Percentiles rank a stretch among this genome's conserved stretches.
phyloP scores from a whole-genome alignment of 2,888 invertebrate genomes.

The Dynastes grantii region DNA sequence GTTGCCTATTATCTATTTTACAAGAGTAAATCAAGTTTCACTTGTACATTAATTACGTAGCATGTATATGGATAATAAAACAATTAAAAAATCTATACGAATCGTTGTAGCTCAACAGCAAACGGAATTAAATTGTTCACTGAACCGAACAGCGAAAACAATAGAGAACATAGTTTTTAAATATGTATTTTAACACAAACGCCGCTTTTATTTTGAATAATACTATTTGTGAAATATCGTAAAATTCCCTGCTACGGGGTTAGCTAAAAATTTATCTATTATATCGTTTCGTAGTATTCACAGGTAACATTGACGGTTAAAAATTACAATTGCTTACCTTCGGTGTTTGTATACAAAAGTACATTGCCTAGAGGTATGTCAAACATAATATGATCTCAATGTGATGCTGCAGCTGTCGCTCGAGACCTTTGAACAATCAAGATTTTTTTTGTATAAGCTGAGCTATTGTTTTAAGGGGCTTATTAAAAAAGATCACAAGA shows the following conservation, averaged over 20 bases:
- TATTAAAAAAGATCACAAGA: too few relatives aligned
- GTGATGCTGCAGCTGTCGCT: conserved; percentile 9
- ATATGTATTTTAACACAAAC: not conserved
- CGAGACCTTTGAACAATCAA: not conserved
- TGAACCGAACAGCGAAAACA: not conserved
- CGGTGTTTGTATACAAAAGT: not conserved
- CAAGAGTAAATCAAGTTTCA: not conserved
- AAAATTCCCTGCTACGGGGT: not conserved
- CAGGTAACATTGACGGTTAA: conserved; percentile 9
- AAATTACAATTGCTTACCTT: conserved; percentile 1
- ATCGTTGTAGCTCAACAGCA: not conserved
- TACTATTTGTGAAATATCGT: not conserved
- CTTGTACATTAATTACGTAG: not conserved
- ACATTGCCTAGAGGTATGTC: conserved; percentile 3
- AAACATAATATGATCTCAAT: not conserved
- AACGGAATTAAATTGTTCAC: not conserved
- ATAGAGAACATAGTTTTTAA: not conserved
- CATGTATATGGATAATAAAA: not conserved
- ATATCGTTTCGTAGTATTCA: not conserved
- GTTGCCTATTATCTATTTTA: not conserved
- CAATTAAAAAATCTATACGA: not conserved
- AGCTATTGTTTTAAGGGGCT: too few relatives aligned
- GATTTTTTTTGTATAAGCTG: not conserved
- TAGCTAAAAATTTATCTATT: not conserved
- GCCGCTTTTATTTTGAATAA: not conserved